These are phyloP conservation scores for Gobius niger DNA, from an alignment of 2,113 vertebrate species.

Conservation along the genomic window DNA sequence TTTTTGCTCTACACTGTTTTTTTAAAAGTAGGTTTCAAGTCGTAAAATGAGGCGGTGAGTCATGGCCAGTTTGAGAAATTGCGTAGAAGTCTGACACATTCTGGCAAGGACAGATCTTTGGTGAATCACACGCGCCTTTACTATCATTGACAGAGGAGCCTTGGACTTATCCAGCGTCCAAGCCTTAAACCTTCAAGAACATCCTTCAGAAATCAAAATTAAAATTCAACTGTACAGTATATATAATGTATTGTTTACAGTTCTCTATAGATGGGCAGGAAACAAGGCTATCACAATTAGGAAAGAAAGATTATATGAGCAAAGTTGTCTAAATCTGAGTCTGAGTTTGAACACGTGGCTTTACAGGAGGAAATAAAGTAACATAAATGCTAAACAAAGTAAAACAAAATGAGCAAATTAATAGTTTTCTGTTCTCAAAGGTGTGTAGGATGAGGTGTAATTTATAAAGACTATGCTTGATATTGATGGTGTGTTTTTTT, in stretches of 20 bases:
- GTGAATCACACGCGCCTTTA: slow-evolving; percentile 20
- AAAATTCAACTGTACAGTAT: background rate
- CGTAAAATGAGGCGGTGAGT: slow-evolving; percentile 27
- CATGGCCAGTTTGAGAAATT: slow-evolving; percentile 23
- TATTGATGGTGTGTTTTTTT: slow-evolving; percentile 4
- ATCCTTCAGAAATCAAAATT: slow-evolving; percentile 1
- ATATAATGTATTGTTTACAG: too few relatives aligned
- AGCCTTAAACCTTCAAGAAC: slow-evolving; percentile 27
- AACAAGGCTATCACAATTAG: too few relatives aligned
- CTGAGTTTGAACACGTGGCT: too few relatives aligned
- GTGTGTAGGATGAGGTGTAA: too few relatives aligned
- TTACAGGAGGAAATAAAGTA: too few relatives aligned
- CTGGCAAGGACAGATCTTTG: slow-evolving; percentile 18
- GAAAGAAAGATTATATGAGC: too few relatives aligned
- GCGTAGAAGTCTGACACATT: slow-evolving; percentile 33
- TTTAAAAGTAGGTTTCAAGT: background rate
- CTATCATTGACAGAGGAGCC: slow-evolving; percentile 12
- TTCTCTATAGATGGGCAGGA: too few relatives aligned
- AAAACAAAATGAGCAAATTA: too few relatives aligned
- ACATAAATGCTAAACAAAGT: too few relatives aligned
- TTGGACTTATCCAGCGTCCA: slow-evolving; percentile 25
- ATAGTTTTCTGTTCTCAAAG: too few relatives aligned
- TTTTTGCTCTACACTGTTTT: background rate
- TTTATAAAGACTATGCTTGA: too few relatives aligned
- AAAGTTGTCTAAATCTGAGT: too few relatives aligned